phyloP scores from a whole-genome alignment of 2,113 vertebrate species.

The Chauna torquata region DNA sequence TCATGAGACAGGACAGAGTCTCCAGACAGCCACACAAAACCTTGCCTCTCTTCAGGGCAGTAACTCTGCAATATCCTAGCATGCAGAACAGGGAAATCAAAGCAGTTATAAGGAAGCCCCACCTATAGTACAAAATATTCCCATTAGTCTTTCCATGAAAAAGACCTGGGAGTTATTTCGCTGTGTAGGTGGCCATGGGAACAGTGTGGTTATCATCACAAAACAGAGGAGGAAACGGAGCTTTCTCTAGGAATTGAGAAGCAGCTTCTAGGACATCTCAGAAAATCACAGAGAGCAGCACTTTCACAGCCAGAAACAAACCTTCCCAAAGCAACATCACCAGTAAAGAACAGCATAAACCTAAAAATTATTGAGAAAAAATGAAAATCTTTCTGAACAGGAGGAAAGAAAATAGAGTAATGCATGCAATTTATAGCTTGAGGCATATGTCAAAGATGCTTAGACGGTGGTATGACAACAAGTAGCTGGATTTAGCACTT shows the following conservation, averaged over 20 bases:
- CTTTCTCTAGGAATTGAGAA: not conserved
- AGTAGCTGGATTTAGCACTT: not conserved
- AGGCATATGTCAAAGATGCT: not conserved
- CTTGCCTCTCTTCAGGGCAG: not conserved
- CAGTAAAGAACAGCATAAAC: not conserved
- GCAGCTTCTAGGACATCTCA: not conserved
- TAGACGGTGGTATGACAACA: not conserved
- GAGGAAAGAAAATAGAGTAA: not conserved
- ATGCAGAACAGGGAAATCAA: not conserved
- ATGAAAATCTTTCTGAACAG: not conserved
- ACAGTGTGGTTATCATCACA: conserved; percentile 18
- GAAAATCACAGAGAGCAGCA: not conserved
- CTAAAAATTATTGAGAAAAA: not conserved
- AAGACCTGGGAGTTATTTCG: conserved; percentile 14
- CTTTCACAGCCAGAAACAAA: not conserved
- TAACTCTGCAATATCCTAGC: not conserved
- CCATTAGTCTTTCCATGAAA: not conserved
- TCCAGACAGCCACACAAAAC: not conserved
- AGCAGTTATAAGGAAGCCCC: not conserved
- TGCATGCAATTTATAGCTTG: not conserved
- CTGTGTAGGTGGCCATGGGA: not conserved
- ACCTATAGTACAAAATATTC: conserved; percentile 38
- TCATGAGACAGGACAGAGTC: not conserved
- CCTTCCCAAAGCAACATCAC: not conserved
- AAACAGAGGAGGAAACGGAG: conserved; percentile 1